Evolutionary conservation across 2,797 vertebrate species (phyloP).

Genomic region (Dryobates pubescens): DNA sequence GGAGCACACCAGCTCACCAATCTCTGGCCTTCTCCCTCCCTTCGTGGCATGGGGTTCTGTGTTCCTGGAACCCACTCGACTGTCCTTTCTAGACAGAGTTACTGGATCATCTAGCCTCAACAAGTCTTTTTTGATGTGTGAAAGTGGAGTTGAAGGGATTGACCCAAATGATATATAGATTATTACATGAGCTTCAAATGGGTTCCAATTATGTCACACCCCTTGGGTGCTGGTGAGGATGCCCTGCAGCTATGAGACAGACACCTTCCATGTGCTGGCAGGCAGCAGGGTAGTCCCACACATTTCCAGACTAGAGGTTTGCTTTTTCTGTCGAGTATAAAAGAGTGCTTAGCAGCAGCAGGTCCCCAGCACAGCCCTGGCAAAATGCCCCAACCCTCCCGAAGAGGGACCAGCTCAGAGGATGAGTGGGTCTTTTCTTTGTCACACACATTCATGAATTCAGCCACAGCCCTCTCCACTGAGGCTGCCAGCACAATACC

Average conservation of each 20-base stretch:
- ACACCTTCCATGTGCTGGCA: not conserved
- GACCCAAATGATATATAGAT: not conserved
- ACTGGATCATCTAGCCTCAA: not conserved
- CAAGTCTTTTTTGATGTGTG: not conserved
- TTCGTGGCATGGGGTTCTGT: accelerated
- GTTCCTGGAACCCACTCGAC: not conserved
- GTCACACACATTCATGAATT: accelerated
- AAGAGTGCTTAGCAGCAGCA: not conserved
- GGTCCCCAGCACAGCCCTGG: not conserved
- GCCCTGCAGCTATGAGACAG: not conserved
- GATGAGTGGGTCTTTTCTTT: not conserved
- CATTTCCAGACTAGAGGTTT: not conserved
- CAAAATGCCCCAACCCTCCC: not conserved
- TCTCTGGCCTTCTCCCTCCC: not conserved
- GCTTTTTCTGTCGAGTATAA: not conserved
- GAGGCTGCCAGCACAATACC: not conserved
- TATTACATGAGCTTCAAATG: not conserved
- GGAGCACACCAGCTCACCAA: not conserved
- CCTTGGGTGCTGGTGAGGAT: not conserved
- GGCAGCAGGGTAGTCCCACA: not conserved
- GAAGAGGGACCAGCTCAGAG: not conserved
- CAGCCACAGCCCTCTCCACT: not conserved
- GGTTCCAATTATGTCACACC: not conserved
- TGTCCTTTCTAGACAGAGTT: not conserved
- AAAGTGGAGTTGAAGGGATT: not conserved